Conservation (phyloP, 2,113 vertebrate species). For the Archocentrus centrarchus region DNA sequence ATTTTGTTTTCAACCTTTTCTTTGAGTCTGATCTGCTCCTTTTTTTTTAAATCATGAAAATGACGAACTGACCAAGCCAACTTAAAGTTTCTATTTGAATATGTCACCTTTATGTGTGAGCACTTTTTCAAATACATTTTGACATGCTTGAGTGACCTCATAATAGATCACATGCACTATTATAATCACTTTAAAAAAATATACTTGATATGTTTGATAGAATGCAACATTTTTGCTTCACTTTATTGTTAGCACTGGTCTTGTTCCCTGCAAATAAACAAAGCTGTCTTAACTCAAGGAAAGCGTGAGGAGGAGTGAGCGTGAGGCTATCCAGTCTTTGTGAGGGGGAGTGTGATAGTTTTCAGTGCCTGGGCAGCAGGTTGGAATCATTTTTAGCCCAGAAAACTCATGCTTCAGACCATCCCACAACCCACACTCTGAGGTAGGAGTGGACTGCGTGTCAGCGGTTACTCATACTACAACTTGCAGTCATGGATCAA, state of each 20-base stretch:
- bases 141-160: too few species aligned
- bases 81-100: background rate
- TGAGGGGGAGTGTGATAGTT: constrained; percentile 46
- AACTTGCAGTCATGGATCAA: constrained; percentile 31
- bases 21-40: background rate
- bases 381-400: constrained; percentile 58
- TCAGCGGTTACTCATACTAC: constrained; percentile 65
- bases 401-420: constrained; percentile 50
- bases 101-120: background rate
- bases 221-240: background rate
- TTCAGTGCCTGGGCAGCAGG: constrained; percentile 25
- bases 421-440: constrained; percentile 37
- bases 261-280: constrained; percentile 23
- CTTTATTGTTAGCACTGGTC: background rate
- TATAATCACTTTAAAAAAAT: background rate
- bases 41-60: background rate
- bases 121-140: too few species aligned
- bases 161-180: too few species aligned
- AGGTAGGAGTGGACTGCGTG: constrained; percentile 54
- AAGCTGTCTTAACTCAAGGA: background rate
- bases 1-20: background rate
- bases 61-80: background rate
- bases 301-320: constrained; percentile 24
- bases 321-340: background rate
- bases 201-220: background rate